phyloP scores from a whole-genome alignment of 2,113 vertebrate genomes.

The Choloepus hoffmanni region DNA sequence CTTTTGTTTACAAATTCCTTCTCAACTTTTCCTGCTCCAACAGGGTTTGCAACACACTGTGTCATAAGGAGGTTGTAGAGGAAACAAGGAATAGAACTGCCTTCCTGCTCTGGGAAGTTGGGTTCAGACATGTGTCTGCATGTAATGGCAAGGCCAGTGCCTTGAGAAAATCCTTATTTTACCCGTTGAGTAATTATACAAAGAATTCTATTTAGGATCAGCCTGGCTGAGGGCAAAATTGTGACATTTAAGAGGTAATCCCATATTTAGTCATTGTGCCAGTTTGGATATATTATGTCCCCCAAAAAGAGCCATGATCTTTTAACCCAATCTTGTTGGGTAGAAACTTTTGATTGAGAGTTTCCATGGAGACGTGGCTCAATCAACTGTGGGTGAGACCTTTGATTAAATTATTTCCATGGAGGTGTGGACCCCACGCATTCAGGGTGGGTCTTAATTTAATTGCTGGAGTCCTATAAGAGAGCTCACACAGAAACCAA shows the following conservation, averaged over 20 bases:
- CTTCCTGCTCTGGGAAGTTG: slow-evolving; percentile 48
- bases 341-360: too few species aligned
- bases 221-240: background rate
- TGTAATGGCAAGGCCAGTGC: background rate
- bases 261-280: background rate
- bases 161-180: background rate
- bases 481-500: too few species aligned
- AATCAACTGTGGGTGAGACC: too few species aligned
- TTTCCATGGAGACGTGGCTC: too few species aligned
- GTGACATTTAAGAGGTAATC: background rate
- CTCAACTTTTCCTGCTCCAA: background rate
- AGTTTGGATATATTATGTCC: too few species aligned
- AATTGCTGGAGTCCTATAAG: too few species aligned
- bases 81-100: slow-evolving; percentile 24
- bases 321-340: too few species aligned
- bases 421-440: too few species aligned
- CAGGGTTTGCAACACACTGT: background rate
- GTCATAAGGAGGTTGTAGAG: background rate
- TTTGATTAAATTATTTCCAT: too few species aligned
- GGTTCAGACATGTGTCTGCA: background rate
- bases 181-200: background rate
- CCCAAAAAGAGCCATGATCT: too few species aligned
- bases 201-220: slow-evolving; percentile 40
- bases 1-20: slow-evolving; percentile 53
- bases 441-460: too few species aligned